A percentile compares a stretch with the other conserved stretches of the same genome.
Conservation (phyloP, 2,888 invertebrate genomes). For the Metellina segmentata region DNA sequence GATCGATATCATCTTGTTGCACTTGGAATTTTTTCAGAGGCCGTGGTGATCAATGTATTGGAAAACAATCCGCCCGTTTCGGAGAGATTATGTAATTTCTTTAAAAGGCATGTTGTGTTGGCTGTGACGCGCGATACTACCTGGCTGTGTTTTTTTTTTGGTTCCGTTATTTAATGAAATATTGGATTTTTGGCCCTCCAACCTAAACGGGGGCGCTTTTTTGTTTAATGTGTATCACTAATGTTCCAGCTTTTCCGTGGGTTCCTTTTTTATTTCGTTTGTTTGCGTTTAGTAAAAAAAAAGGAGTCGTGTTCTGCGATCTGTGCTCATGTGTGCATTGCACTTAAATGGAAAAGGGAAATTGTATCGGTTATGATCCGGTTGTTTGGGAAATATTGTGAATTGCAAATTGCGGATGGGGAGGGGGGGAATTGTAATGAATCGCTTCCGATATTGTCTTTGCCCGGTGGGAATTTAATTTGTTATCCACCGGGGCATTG, state of each 20-base stretch:
- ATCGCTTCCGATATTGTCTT: no score
- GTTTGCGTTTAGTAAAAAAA: no score
- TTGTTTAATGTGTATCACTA: background rate
- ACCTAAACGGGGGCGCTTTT: background rate
- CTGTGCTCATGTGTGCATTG: background rate
- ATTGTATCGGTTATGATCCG: background rate
- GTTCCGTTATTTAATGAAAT: background rate
- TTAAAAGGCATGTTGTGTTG: constrained; percentile 15
- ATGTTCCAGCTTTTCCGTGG: background rate
- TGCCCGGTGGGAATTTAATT: no score
- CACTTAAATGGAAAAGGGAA: background rate
- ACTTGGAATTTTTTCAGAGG: constrained; percentile 1
- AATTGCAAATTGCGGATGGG: background rate
- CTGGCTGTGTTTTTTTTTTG: background rate
- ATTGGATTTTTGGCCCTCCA: constrained; percentile 9
- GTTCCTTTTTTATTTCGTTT: background rate
- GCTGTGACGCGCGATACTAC: background rate
- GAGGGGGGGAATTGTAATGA: no score
- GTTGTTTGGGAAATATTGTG: background rate
- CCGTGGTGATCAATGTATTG: constrained; percentile 41
- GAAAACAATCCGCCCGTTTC: constrained; percentile 14
- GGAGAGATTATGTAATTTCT: constrained; percentile 42
- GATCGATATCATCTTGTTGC: constrained; percentile 50
- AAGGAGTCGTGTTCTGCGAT: no score
- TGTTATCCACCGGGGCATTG: no score